Percentiles rank a stretch among this genome's conserved stretches.
Conservation (phyloP, 2,888 invertebrate species). For the Scelioninae gen. 1 region DNA sequence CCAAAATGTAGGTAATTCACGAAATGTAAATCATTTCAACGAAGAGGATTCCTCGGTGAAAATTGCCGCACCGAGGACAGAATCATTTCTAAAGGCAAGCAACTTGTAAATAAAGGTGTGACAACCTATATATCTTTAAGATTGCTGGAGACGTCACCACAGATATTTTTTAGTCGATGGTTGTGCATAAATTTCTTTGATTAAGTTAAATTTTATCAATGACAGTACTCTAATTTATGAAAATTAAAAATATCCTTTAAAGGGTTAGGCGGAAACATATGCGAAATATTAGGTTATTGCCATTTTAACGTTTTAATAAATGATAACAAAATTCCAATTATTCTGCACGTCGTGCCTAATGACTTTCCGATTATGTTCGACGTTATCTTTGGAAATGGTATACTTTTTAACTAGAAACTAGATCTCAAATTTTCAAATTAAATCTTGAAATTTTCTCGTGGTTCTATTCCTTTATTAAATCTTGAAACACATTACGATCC, state of each 20-base stretch:
- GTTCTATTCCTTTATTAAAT: not conserved
- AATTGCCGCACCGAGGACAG: conserved; percentile 11
- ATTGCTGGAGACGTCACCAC: not conserved
- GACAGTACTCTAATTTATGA: conserved; percentile 14
- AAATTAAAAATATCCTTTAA: not conserved
- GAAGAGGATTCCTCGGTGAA: not conserved
- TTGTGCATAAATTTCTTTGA: not conserved
- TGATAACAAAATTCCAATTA: conserved; percentile 15
- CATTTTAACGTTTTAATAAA: not conserved
- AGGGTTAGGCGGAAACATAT: not conserved
- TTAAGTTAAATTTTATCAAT: conserved; percentile 10
- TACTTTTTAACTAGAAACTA: not conserved
- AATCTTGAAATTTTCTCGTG: not conserved
- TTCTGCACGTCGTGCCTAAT: conserved; percentile 3
- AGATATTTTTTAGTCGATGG: conserved; percentile 1
- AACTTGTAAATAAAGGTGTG: not conserved
- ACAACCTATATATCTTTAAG: not conserved
- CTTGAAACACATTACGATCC: not conserved
- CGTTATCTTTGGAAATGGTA: conserved; percentile 7
- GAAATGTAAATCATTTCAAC: conserved; percentile 49
- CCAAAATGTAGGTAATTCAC: too few relatives aligned
- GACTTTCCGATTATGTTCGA: conserved; percentile 8
- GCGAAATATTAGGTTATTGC: not conserved
- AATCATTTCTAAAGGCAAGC: conserved; percentile 3
- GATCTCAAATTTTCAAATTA: not conserved